Conservation (phyloP, 2,113 vertebrate species). For the Apeltes quadracus region DNA sequence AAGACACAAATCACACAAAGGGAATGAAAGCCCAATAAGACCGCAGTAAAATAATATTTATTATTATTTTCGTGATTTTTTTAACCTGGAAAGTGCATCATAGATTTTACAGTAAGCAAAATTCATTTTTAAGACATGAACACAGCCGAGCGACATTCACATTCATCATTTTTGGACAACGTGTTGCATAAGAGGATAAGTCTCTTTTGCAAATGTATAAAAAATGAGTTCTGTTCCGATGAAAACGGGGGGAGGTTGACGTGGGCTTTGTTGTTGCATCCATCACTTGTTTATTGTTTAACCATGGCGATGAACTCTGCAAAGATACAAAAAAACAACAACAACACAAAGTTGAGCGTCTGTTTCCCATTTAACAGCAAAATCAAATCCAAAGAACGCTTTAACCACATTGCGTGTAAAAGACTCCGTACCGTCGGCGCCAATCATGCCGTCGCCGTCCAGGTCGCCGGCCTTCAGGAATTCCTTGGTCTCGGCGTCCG, state of each 20-base stretch:
- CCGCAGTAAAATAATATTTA: constrained; percentile 81
- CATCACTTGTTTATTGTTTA: constrained; percentile 82
- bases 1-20: constrained; percentile 24
- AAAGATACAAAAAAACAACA: constrained; percentile 11
- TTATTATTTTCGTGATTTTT: constrained; percentile 76
- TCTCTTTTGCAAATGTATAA: constrained; percentile 83
- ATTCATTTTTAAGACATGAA: constrained; percentile 86
- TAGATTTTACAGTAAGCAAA: constrained; percentile 84
- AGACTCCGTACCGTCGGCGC: constrained; percentile 74
- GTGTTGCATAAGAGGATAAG: constrained; percentile 78
- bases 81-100: constrained; percentile 85
- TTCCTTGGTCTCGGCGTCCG: constrained; percentile 76
- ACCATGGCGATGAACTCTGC: constrained; percentile 83
- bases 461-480: constrained; percentile 83
- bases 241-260: constrained; percentile 76
- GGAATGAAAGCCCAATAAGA: constrained; percentile 5
- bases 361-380: background rate
- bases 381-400: background rate
- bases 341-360: background rate
- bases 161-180: constrained; percentile 81
- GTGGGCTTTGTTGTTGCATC: constrained; percentile 81
- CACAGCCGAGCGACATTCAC: constrained; percentile 82
- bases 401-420: background rate
- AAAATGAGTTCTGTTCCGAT: constrained; percentile 83
- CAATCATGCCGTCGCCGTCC: constrained; percentile 85